Percentiles rank a stretch among this genome's conserved stretches.
Conservation (phyloP, 53 echinoderm and acorn worm genomes). For the Patiria pectinifera region DNA sequence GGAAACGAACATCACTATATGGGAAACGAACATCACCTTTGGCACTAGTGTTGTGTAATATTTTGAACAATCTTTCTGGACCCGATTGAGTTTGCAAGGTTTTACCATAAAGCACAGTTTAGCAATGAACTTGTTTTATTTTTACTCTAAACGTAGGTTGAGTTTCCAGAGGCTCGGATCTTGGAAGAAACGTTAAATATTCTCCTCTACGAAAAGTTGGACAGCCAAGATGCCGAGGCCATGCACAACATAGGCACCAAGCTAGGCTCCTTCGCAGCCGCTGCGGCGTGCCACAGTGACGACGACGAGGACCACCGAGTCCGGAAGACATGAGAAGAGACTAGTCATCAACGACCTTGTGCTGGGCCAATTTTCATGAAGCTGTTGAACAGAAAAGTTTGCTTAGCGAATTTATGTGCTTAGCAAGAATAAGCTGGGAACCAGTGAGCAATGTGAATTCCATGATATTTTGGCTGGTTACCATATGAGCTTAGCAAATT, state of each 20-base stretch:
- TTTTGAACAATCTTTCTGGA: no score
- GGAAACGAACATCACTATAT: no score
- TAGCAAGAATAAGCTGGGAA: not conserved
- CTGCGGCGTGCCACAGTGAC: slow-evolving; percentile 74
- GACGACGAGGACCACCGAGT: slow-evolving; percentile 92
- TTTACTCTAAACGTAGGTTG: slow-evolving; percentile 72
- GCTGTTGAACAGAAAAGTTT: no score
- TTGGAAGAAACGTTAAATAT: slow-evolving; percentile 97
- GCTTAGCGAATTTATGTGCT: not conserved
- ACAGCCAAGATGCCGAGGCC: slow-evolving; percentile 70
- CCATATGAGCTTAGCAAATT: no score
- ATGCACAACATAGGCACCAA: slow-evolving; percentile 71
- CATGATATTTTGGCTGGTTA: no score
- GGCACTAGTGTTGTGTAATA: no score
- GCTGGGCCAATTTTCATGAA: not conserved
- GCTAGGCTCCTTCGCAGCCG: slow-evolving; percentile 67
- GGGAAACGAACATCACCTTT: no score
- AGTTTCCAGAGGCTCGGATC: slow-evolving; percentile 99
- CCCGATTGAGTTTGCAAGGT: no score
- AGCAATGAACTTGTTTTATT: not conserved
- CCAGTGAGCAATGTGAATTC: not conserved
- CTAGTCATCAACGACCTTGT: not conserved
- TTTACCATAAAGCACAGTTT: no score
- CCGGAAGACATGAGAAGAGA: slow-evolving; percentile 74
- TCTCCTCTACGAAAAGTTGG: slow-evolving; percentile 88